These are phyloP conservation scores for Aplodontia rufa DNA, from an alignment of 2,113 vertebrate genomes.

Conservation along the genomic window DNA sequence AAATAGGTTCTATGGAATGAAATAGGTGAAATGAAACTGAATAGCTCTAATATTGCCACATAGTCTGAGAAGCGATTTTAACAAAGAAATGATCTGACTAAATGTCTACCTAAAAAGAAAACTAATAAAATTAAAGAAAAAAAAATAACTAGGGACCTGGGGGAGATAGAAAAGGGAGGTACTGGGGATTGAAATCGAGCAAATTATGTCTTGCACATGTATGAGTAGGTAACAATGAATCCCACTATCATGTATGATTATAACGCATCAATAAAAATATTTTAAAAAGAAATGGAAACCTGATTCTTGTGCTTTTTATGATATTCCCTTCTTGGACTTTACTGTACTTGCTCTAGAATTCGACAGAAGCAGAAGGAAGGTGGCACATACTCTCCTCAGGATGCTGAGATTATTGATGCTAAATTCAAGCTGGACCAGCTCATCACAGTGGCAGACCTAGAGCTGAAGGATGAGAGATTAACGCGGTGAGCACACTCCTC, in stretches of 20 bases:
- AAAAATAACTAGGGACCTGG: too few species aligned
- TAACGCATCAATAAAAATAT: too few species aligned
- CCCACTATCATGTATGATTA: too few species aligned
- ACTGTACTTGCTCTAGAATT: slow-evolving; percentile 85
- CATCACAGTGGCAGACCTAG: slow-evolving; percentile 96
- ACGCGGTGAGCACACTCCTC: slow-evolving; percentile 90
- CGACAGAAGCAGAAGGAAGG: slow-evolving; percentile 97
- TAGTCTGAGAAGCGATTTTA: background rate
- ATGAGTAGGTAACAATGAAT: too few species aligned
- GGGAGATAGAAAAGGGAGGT: too few species aligned
- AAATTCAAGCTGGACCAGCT: slow-evolving; percentile 98
- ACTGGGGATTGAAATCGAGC: too few species aligned
- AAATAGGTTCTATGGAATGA: background rate
- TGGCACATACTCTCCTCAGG: slow-evolving; percentile 95
- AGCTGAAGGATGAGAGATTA: slow-evolving; percentile 97
- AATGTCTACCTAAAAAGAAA: background rate
- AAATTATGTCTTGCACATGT: too few species aligned
- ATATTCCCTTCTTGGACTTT: background rate
- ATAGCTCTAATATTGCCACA: background rate
- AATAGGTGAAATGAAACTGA: background rate
- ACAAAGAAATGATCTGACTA: background rate
- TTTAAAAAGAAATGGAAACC: background rate
- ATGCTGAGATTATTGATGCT: slow-evolving; percentile 97
- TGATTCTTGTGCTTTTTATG: background rate
- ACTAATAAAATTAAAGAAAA: background rate